A percentile compares a stretch with the other conserved stretches of the same genome.
Conservation (phyloP, 2,888 invertebrate species). For the Aporophyla lueneburgensis region DNA sequence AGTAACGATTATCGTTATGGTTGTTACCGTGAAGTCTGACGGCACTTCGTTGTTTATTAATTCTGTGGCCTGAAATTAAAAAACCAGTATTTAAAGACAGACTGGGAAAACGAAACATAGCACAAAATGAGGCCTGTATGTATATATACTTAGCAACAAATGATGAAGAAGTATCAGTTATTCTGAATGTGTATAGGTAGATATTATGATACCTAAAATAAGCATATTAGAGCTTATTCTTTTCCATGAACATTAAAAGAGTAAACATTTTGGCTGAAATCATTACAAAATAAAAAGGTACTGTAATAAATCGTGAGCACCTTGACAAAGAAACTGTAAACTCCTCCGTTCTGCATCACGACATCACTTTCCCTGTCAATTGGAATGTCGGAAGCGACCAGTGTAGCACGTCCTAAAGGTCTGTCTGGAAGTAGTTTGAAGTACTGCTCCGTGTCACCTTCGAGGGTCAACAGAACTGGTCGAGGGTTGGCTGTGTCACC, state of each 20-base stretch:
- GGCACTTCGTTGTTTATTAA: conserved; percentile 93
- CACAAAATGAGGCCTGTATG: not conserved
- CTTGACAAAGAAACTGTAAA: conserved; percentile 93
- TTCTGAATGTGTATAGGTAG: not conserved
- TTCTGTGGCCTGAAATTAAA: conserved; percentile 92
- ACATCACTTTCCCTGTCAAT: conserved; percentile 94
- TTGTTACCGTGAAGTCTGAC: conserved; percentile 92
- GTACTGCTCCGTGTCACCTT: conserved; percentile 93
- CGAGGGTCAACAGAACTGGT: conserved; percentile 92
- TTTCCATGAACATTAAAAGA: not conserved
- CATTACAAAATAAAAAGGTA: not conserved
- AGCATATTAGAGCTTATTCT: not conserved
- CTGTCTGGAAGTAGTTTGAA: conserved; percentile 91
- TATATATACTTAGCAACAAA: not conserved
- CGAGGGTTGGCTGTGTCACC: conserved; percentile 95
- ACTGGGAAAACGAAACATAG: not conserved
- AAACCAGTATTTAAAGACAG: not conserved
- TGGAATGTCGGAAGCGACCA: conserved; percentile 92
- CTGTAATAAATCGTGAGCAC: conserved; percentile 72
- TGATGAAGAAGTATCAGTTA: not conserved
- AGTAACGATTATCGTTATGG: conserved; percentile 94
- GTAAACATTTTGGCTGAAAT: no score
- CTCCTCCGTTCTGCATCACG: conserved; percentile 94
- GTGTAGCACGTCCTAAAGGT: conserved; percentile 90
- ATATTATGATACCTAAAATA: not conserved